Percentiles rank a stretch among this genome's conserved stretches.
Conservation (phyloP, 92 coral and sea anemone species). For the Zoanthus sansibaricus region DNA sequence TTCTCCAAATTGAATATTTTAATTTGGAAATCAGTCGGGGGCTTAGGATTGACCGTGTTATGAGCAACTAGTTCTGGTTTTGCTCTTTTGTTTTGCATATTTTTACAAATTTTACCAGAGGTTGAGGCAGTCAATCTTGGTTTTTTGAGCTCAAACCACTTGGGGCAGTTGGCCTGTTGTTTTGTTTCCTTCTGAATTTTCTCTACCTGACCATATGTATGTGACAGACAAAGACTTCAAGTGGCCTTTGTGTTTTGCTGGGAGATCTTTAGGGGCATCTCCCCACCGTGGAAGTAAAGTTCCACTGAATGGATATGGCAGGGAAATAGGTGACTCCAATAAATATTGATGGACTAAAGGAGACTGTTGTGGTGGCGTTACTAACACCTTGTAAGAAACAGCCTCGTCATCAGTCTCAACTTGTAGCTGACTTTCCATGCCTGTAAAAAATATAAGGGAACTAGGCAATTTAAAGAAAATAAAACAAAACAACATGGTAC, state of each 20-base stretch:
- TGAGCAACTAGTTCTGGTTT: conserved; percentile 9
- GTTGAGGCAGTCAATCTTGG: background rate
- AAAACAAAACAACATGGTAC: no score
- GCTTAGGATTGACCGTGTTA: background rate
- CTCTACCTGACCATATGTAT: conserved; percentile 9
- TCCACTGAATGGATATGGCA: conserved; percentile 46
- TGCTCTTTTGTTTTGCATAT: background rate
- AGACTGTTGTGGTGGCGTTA: background rate
- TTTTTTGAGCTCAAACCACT: background rate
- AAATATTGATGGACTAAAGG: conserved; percentile 12
- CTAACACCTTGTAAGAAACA: conserved; percentile 7
- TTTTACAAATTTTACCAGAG: background rate
- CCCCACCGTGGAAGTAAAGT: conserved; percentile 15
- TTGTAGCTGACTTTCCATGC: no score
- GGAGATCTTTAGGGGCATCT: no score
- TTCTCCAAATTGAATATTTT: conserved; percentile 46
- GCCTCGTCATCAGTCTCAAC: background rate
- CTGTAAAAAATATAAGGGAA: no score
- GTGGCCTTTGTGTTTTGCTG: background rate
- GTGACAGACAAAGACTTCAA: conserved; percentile 3
- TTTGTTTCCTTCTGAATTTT: conserved; percentile 1
- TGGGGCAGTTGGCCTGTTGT: background rate
- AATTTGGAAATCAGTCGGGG: background rate
- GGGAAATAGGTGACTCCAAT: conserved; percentile 33
- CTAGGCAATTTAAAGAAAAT: no score